Base-by-base conservation (phyloP, 2,888 invertebrate genomes). In the Teleogryllus oceanicus region DNA sequence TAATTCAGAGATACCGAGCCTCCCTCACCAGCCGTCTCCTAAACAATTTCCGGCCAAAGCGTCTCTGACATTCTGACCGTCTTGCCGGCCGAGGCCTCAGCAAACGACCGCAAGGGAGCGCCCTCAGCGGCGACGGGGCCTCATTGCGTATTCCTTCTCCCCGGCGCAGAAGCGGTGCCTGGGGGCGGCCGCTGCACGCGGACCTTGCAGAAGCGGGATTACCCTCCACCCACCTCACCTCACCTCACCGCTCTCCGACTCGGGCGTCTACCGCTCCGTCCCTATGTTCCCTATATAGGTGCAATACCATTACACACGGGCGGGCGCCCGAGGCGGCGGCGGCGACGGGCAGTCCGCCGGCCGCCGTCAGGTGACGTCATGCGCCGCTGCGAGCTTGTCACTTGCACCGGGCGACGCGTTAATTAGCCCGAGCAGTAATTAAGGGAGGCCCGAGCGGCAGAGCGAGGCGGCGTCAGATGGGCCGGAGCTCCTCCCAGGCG, bases 321-420 rank as follows among this genome's bases (percentile, higher is more conserved):
- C 62, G 62, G 62, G 11, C 62, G 62, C 62, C 62, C 62, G n/a
- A n/a, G 13, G 62, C 62, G n/a, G 62, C n/a, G 62, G 62, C 62
- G 62, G 62, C 62, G 62, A 11, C 62, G 62, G 62, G 4, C 62
- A 62, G 62, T 62, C 12, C n/a, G 62, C 18, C 62, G 62, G 18
- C 16, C 62, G 62, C 13, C 62, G 62, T 62, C n/a, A 62, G 62
- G 62, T 62, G 62, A 62, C 62, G 62, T 62, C 62, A 62, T 0
- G 62, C 13, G 62, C 62, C 16, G 62, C 62, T 62, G 62, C 62
- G 76, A 50, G 78, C 50, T 76, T 81, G 81, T 81, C 81, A 81
- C 74, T 51, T 81, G 80, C 81, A 81, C 80, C 49, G 77, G 16
- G 75, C 78, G 50, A 49, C 76, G 75, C 80, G 79, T 75, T 80